Evolutionary conservation across 2,888 invertebrate genomes (phyloP).

Genomic region (Cerceris ruficornis): DNA sequence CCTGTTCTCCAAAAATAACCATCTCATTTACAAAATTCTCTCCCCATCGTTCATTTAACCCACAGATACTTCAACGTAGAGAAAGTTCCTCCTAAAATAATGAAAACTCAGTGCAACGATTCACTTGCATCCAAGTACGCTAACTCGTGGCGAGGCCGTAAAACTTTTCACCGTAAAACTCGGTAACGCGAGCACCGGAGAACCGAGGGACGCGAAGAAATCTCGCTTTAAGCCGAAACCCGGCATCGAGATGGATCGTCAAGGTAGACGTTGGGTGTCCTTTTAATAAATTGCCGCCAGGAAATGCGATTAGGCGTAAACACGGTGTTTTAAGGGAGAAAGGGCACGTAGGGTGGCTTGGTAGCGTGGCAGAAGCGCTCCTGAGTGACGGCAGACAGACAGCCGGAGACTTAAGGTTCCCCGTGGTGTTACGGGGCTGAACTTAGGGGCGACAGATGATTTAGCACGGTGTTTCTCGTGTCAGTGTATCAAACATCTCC

Average conservation of each 20-base stretch:
- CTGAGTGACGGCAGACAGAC: slow-evolving; percentile 77
- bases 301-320: slow-evolving; percentile 75
- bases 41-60: no score
- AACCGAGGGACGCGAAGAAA: no score
- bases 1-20: no score
- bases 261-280: slow-evolving; percentile 39
- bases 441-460: slow-evolving; percentile 74
- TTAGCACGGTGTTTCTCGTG: slow-evolving; percentile 73
- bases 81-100: no score
- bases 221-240: no score
- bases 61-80: no score
- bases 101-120: no score
- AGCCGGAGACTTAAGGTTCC: slow-evolving; percentile 71
- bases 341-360: slow-evolving; percentile 51
- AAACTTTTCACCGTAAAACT: no score
- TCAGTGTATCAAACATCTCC: slow-evolving; percentile 69
- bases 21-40: no score
- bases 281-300: slow-evolving; percentile 72
- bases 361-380: slow-evolving; percentile 62
- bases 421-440: slow-evolving; percentile 60
- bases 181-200: no score
- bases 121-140: no score
- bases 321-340: slow-evolving; percentile 68
- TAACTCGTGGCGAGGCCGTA: no score
- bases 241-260: slow-evolving; percentile 16